phyloP scores from a whole-genome alignment of 1,140 invertebrate species.

The Trypoxylus dichotomus region DNA sequence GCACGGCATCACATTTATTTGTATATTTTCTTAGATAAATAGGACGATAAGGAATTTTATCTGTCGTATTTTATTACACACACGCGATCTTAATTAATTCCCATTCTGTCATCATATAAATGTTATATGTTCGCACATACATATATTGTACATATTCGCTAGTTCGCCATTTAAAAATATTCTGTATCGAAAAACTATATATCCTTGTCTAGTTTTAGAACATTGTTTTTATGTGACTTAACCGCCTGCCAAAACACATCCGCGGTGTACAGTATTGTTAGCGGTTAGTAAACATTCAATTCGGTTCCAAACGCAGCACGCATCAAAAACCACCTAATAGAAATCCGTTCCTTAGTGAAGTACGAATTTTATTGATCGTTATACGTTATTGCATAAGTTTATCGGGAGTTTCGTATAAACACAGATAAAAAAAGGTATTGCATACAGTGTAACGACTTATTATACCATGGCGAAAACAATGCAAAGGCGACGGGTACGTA shows the following conservation, averaged over 20 bases:
- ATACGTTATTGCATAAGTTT: slow-evolving; percentile 2
- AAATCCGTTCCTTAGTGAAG: neutral
- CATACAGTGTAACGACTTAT: neutral
- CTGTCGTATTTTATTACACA: neutral
- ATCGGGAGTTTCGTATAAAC: neutral
- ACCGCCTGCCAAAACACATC: slow-evolving; percentile 16
- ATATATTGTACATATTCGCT: neutral
- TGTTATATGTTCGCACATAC: neutral
- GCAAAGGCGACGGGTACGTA: slow-evolving; percentile 18
- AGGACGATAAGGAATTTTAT: slow-evolving; percentile 13
- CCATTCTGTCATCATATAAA: neutral
- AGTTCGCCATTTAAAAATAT: slow-evolving; percentile 4
- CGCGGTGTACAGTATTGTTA: slow-evolving; percentile 10
- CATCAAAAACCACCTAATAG: slow-evolving; percentile 1
- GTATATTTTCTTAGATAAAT: slow-evolving; percentile 15
- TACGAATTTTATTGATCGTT: slow-evolving; percentile 1
- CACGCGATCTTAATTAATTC: slow-evolving; percentile 18
- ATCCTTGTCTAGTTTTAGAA: slow-evolving; percentile 25
- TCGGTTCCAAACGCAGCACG: neutral
- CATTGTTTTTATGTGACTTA: slow-evolving; percentile 24
- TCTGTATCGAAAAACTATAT: neutral
- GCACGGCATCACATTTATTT: neutral
- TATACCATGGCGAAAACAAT: slow-evolving; percentile 19
- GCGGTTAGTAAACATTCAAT: slow-evolving; percentile 13
- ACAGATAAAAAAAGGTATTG: neutral